Evolutionary conservation across 2,113 vertebrate genomes (phyloP).

Genomic region (Corythornis madagascariensis): DNA sequence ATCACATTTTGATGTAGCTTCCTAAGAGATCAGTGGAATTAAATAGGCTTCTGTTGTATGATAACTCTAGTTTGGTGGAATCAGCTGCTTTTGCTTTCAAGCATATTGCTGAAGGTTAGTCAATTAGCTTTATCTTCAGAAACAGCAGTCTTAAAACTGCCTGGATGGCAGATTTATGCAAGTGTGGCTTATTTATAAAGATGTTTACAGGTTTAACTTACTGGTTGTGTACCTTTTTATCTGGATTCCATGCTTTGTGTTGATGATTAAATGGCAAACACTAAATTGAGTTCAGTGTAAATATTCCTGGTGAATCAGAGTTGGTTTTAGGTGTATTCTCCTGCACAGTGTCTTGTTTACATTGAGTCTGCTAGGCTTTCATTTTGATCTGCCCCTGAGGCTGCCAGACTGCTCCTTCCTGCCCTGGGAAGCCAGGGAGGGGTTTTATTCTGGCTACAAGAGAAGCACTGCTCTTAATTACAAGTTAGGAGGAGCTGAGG

Average conservation of each 20-base stretch:
- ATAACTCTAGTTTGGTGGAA: not conserved
- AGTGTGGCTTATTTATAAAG: slow-evolving; percentile 11
- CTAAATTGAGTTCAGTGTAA: not conserved
- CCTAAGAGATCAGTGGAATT: not conserved
- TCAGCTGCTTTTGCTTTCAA: not conserved
- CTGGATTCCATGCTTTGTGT: not conserved
- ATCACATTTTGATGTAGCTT: not conserved
- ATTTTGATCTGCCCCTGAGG: not conserved
- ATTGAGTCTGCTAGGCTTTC: not conserved
- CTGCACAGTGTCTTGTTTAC: not conserved
- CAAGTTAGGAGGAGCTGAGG: not conserved
- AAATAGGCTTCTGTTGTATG: not conserved
- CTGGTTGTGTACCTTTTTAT: not conserved
- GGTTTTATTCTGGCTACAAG: not conserved
- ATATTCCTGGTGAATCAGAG: not conserved
- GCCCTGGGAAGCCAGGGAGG: not conserved
- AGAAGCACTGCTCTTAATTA: not conserved
- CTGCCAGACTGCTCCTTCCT: not conserved
- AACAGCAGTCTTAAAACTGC: not conserved
- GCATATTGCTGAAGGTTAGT: not conserved
- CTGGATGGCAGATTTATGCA: not conserved
- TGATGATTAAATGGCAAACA: slow-evolving; percentile 39
- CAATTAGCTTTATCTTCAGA: not conserved
- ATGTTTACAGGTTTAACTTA: too few species aligned
- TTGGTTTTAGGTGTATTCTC: not conserved